Conservation (phyloP, 2,797 vertebrate species). For the Nasua narica region DNA sequence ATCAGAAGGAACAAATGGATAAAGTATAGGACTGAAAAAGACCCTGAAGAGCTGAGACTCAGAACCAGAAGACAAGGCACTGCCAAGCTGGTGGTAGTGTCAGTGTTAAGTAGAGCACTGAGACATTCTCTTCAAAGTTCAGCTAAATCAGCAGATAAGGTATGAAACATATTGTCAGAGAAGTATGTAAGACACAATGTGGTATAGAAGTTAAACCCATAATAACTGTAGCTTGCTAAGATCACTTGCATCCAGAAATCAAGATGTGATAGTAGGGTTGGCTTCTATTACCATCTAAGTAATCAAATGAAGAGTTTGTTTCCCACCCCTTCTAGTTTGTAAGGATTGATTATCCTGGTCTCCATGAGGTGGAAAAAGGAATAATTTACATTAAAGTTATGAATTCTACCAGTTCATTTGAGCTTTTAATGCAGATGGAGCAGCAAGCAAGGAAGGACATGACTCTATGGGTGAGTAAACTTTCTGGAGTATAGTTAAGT, state of each 20-base stretch:
- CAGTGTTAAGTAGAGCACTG: background rate
- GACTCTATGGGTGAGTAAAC: background rate
- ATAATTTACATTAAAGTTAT: background rate
- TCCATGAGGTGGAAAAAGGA: background rate
- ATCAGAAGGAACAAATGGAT: background rate
- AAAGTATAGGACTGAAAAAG: background rate
- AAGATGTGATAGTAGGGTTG: background rate
- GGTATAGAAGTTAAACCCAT: background rate
- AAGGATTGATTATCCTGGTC: background rate
- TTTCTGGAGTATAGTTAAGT: background rate
- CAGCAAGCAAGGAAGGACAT: background rate
- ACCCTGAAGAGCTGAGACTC: background rate
- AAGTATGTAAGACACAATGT: background rate
- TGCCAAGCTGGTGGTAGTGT: accelerated
- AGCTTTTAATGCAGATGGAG: background rate
- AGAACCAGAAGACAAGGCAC: background rate
- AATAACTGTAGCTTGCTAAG: background rate
- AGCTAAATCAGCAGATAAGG: background rate
- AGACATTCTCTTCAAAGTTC: background rate
- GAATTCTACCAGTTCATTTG: background rate
- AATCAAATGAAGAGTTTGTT: background rate
- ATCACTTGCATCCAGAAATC: background rate
- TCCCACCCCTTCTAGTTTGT: background rate
- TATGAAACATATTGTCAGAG: background rate
- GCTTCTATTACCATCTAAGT: background rate